phyloP scores from a whole-genome alignment of 1,140 invertebrate species.

The Dinothrombium tinctorium region DNA sequence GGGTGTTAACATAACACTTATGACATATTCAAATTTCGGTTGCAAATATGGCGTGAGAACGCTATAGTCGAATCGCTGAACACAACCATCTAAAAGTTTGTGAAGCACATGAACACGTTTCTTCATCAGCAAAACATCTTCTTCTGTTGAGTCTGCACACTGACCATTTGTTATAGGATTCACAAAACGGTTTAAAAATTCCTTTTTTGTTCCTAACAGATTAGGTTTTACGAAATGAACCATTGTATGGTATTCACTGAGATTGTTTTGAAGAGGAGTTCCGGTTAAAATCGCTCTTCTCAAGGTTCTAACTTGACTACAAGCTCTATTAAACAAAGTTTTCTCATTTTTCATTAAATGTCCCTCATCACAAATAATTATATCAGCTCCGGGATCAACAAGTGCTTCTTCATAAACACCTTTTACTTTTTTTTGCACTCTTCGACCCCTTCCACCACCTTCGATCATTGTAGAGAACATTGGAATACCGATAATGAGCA shows the following conservation, averaged over 20 bases:
- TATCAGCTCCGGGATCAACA: conserved; percentile 40
- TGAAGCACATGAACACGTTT: conserved; percentile 71
- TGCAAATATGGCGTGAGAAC: conserved; percentile 69
- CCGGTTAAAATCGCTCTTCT: conserved; percentile 72
- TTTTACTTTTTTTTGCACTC: conserved; percentile 18
- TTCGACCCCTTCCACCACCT: conserved; percentile 28
- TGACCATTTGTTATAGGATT: conserved; percentile 13
- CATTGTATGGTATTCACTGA: conserved; percentile 87
- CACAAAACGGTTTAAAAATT: conserved; percentile 70
- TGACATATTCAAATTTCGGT: conserved; percentile 71
- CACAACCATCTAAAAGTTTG: conserved; percentile 66
- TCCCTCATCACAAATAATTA: conserved; percentile 75
- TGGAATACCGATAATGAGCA: conserved; percentile 86
- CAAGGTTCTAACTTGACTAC: conserved; percentile 63
- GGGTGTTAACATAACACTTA: conserved; percentile 58
- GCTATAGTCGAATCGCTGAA: conserved; percentile 65
- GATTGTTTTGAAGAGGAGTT: conserved; percentile 87
- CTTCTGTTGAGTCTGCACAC: conserved; percentile 34
- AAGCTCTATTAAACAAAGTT: conserved; percentile 56
- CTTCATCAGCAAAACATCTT: conserved; percentile 36
- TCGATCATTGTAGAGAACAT: conserved; percentile 62
- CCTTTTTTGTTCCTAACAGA: conserved; percentile 61
- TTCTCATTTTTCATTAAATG: conserved; percentile 79
- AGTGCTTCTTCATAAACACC: conserved; percentile 24
- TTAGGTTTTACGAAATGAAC: conserved; percentile 85